Base-by-base conservation (phyloP, 2,888 invertebrate species). In the Brenthis ino region DNA sequence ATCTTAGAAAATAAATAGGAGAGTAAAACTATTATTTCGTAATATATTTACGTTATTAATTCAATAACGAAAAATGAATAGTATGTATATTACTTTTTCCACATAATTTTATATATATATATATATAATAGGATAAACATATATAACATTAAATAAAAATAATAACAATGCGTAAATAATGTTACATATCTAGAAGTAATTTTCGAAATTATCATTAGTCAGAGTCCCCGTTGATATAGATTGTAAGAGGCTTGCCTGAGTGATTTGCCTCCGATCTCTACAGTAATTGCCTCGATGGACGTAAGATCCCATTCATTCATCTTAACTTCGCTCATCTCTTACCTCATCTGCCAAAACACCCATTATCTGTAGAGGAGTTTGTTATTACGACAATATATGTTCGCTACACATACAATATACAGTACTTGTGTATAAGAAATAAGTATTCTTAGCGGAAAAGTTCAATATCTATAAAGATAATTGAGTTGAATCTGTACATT, bases 191-290 rank as follows among this genome's bases (percentile, higher is more conserved):
- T 28, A 48, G 54, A 54, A 43, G 70, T 57, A 67, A 53, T 68
- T 70, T 63, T 56, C 64, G 37, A 57, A 70, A 73, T 73, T 65
- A 74, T 65, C 73, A 70, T 73, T 69, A 74, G 65, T 74, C 71
- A 71, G 66, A 68, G 61, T 71, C 53, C 55, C 54, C 64, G 64
- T 53, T 75, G 71, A 67, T 72, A 66, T 68, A 72, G 68, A 57
- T 69, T 65, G 68, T 74, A 71, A 68, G 68, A 67, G 60, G 66
- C 64, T 65, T 64, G 47, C 51, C 69, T 68, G 67, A 67, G 69
- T 74, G 74, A 75, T 74, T 66, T 67, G 70, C 68, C 71, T 67
- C 67, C 68, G 68, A 72, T 74, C 70, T 72, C 71, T 64, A 69
- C 60, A 63, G 64, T 75, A 74, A 74, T 73, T 69, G 66, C 71